Conservation (phyloP, 2,797 vertebrate genomes). For the Protonibea diacanthus region DNA sequence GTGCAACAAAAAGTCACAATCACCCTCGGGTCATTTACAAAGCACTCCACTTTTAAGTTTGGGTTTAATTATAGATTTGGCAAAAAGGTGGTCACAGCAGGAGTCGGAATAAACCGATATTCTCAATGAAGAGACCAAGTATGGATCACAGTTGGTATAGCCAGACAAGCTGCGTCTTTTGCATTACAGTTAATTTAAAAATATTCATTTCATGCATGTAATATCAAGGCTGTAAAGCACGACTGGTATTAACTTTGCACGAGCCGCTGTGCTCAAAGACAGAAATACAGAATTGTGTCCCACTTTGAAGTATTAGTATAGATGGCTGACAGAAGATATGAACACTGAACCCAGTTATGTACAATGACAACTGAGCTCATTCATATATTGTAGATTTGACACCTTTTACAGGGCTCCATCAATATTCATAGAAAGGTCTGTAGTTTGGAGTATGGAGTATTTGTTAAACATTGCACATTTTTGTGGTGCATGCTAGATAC, state of each 20-base stretch:
- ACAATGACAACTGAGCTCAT: not conserved
- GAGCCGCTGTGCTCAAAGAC: not conserved
- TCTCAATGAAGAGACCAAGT: not conserved
- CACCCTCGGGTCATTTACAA: conserved; percentile 72
- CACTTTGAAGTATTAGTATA: not conserved
- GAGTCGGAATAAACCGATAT: conserved; percentile 50
- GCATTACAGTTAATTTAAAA: conserved; percentile 3
- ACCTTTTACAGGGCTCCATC: not conserved
- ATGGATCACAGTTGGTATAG: conserved; percentile 1
- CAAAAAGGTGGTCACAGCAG: conserved; percentile 60
- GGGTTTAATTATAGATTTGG: conserved; percentile 79
- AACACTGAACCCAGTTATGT: not conserved
- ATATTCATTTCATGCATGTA: not conserved
- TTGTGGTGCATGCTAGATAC: not conserved
- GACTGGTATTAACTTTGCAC: not conserved
- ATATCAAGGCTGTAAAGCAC: conserved; percentile 5
- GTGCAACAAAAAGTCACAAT: conserved; percentile 71
- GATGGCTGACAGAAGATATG: not conserved
- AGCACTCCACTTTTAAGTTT: conserved; percentile 70
- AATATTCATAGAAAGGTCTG: not conserved
- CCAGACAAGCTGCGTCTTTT: not conserved
- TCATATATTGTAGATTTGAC: not conserved
- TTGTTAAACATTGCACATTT: not conserved
- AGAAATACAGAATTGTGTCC: not conserved
- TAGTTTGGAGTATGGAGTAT: not conserved